phyloP scores from a whole-genome alignment of 2,888 invertebrate species.

The Cephonodes hylas region DNA sequence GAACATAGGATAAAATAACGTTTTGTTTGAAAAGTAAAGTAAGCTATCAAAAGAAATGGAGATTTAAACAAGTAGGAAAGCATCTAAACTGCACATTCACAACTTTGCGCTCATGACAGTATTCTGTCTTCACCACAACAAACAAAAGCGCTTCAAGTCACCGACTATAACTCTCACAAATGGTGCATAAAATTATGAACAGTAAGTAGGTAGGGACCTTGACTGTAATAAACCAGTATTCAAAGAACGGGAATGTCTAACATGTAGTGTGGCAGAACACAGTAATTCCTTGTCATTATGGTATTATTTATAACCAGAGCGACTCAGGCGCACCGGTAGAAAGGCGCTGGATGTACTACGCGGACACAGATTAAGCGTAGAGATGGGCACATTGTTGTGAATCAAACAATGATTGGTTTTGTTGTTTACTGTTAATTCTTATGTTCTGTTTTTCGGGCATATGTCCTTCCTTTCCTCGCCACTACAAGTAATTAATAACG shows the following conservation, averaged over 20 bases:
- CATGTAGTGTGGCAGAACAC: conserved; percentile 65
- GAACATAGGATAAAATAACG: too few relatives aligned
- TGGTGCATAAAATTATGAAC: conserved; percentile 41
- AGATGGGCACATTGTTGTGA: conserved; percentile 16
- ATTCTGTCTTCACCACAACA: too few relatives aligned
- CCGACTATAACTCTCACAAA: conserved; percentile 28
- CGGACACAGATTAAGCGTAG: conserved; percentile 38
- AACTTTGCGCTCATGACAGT: too few relatives aligned
- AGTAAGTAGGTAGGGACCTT: conserved; percentile 52
- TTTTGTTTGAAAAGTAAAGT: too few relatives aligned
- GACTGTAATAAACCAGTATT: conserved; percentile 57
- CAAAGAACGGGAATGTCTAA: conserved; percentile 55
- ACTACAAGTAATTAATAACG: too few relatives aligned
- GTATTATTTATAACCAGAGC: conserved; percentile 74
- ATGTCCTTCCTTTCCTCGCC: too few relatives aligned
- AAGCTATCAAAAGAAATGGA: too few relatives aligned
- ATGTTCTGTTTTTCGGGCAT: too few relatives aligned
- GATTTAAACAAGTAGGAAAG: too few relatives aligned
- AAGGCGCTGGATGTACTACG: conserved; percentile 43
- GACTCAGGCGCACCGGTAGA: conserved; percentile 48
- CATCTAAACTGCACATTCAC: too few relatives aligned
- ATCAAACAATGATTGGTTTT: background rate
- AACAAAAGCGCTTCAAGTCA: conserved; percentile 18
- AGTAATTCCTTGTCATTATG: conserved; percentile 79
- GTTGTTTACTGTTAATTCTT: too few relatives aligned